These are phyloP conservation scores for Passer montanus DNA, from an alignment of 2,113 vertebrate genomes.

Conservation along the genomic window DNA sequence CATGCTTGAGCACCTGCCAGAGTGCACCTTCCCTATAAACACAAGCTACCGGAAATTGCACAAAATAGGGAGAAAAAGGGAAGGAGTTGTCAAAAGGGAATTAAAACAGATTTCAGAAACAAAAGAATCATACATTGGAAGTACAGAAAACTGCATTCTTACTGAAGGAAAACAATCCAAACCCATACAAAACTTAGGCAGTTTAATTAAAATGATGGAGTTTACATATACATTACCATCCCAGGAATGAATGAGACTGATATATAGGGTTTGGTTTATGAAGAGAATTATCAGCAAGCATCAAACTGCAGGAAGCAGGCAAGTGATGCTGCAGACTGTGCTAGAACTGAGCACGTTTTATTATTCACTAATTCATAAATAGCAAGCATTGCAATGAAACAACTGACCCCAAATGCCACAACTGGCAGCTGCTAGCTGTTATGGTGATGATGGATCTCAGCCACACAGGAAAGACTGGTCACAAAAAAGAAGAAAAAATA, in stretches of 20 bases:
- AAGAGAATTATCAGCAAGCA: slow-evolving; percentile 4
- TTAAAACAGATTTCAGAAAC: neutral
- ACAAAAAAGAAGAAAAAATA: slow-evolving; percentile 1
- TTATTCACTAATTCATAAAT: slow-evolving; percentile 23
- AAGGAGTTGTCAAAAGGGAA: neutral
- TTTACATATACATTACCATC: neutral
- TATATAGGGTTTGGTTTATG: neutral
- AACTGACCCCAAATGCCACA: slow-evolving; percentile 72
- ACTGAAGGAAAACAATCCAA: neutral
- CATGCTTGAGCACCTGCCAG: neutral
- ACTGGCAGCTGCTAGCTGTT: slow-evolving; percentile 61
- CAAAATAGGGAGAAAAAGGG: neutral
- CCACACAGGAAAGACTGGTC: slow-evolving; percentile 51
- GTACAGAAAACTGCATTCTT: neutral
- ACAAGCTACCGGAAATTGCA: neutral
- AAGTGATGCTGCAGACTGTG: neutral
- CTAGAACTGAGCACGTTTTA: slow-evolving; percentile 11
- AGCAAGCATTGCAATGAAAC: slow-evolving; percentile 35
- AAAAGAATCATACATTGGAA: neutral
- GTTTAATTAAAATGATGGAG: neutral
- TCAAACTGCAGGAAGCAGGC: slow-evolving; percentile 26
- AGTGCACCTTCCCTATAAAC: neutral
- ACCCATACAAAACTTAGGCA: neutral
- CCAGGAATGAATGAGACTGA: slow-evolving; percentile 3
- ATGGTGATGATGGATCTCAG: slow-evolving; percentile 57